Base-by-base conservation (phyloP, 2,888 invertebrate genomes). In the Timandra comae region DNA sequence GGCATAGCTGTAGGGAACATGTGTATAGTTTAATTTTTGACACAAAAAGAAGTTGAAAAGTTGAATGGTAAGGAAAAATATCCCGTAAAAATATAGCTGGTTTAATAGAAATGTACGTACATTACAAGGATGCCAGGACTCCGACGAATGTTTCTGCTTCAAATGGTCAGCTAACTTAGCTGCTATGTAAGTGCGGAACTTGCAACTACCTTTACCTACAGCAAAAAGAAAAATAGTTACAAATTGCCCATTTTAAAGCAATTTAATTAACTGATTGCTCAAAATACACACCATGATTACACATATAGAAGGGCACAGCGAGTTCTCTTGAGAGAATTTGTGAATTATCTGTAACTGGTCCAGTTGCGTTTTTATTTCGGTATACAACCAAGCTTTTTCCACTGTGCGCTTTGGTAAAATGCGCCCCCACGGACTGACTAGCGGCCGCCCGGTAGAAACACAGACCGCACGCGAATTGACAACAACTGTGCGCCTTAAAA, bases 361-460 rank as follows among this genome's bases (percentile, higher is more conserved):
- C n/a, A n/a, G n/a, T n/a, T n/a, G n/a, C n/a, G n/a, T n/a, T n/a
- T n/a, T n/a, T n/a, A n/a, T n/a, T n/a, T n/a, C n/a, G n/a, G n/a
- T n/a, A n/a, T n/a, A n/a, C n/a, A n/a, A n/a, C n/a, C n/a, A n/a
- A n/a, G n/a, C n/a, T n/a, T 20, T 29, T 27, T 0, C 50, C 41
- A 5, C 49, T 27, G 2, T 38, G 43, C 1, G 55, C 55, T 8
- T 72, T 58, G 7, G 59, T 46, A 25, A 88, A 87, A 63, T 93
- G 93, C 3, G 88, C 71, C 9, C 86, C 78, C 0, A 92, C 90
- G 28, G 90, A 87, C 33, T 88, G 88, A 28, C 86, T 82, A 0
- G 86, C 75, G 1, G 86, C 71, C 0, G 90, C 89, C 29, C 93
- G 78, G 62, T 92, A 93, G 52, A 92, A 89, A 56, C 93, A 93